A percentile compares a stretch with the other conserved stretches of the same genome.
Conservation (phyloP, 2,113 vertebrate species). For the Amia ocellicauda region DNA sequence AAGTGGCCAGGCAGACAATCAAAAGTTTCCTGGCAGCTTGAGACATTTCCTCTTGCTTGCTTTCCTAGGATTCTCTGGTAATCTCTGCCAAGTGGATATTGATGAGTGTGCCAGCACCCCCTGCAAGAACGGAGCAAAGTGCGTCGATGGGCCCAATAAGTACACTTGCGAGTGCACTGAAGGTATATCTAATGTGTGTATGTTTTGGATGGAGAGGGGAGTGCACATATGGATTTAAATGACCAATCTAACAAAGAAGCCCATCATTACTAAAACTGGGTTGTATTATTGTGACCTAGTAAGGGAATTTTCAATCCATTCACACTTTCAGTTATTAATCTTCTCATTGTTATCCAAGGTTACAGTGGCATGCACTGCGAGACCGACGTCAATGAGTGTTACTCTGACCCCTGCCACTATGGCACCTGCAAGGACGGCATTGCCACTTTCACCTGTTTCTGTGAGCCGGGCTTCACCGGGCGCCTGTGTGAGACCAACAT, state of each 20-base stretch:
- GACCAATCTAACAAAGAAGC: too few relatives aligned
- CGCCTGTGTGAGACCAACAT: slow-evolving; percentile 88
- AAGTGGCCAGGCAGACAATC: neutral
- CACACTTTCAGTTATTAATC: too few relatives aligned
- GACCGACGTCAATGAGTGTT: slow-evolving; percentile 80
- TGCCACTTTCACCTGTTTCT: slow-evolving; percentile 83
- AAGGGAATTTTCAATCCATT: too few relatives aligned
- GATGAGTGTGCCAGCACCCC: slow-evolving; percentile 95
- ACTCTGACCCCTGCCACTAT: slow-evolving; percentile 85
- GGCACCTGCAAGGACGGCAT: slow-evolving; percentile 84
- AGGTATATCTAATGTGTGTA: slow-evolving; percentile 73
- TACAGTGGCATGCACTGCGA: slow-evolving; percentile 83
- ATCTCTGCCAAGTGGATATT: slow-evolving; percentile 82
- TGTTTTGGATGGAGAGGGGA: too few relatives aligned
- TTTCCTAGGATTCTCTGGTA: slow-evolving; percentile 82
- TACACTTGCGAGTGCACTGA: slow-evolving; percentile 91
- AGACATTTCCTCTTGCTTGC: slow-evolving; percentile 6
- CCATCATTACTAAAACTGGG: too few relatives aligned
- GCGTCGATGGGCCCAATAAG: slow-evolving; percentile 84
- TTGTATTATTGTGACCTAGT: too few relatives aligned
- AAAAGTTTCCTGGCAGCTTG: neutral
- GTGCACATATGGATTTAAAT: too few relatives aligned
- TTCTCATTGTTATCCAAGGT: slow-evolving; percentile 54
- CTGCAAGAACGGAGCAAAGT: slow-evolving; percentile 89
- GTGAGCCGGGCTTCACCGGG: slow-evolving; percentile 80